These are phyloP conservation scores for Melanostigma gelatinosum DNA, from an alignment of 2,113 vertebrate genomes.

Conservation along the genomic window DNA sequence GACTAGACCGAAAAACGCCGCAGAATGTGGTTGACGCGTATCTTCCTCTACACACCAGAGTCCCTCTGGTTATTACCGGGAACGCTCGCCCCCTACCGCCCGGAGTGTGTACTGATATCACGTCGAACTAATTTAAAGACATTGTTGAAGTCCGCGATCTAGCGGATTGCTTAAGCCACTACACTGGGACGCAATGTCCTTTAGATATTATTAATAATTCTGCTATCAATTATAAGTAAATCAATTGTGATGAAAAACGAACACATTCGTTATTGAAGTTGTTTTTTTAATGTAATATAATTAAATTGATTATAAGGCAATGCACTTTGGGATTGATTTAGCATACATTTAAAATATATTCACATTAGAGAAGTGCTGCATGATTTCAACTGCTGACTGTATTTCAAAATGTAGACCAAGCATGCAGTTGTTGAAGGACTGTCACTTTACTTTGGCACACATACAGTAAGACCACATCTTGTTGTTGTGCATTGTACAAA, in stretches of 20 bases:
- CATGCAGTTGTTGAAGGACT: background rate
- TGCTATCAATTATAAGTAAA: background rate
- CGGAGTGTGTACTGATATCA: background rate
- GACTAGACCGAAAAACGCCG: conserved; percentile 61
- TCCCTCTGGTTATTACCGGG: rapidly evolving
- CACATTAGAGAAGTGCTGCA: background rate
- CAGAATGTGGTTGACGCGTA: conserved; percentile 53
- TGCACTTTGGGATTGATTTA: background rate
- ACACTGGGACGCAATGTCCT: background rate
- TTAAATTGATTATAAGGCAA: background rate
- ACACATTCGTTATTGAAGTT: background rate
- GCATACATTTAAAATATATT: background rate
- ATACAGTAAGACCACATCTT: conserved; percentile 18
- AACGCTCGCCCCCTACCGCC: conserved; percentile 20
- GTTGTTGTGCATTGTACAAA: conserved; percentile 39
- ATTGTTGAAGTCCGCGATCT: background rate
- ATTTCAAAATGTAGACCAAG: conserved; percentile 24
- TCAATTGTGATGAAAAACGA: background rate
- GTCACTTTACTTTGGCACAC: conserved; percentile 51
- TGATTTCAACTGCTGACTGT: background rate
- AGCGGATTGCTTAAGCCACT: background rate
- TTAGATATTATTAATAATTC: background rate
- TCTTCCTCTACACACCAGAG: conserved; percentile 43
- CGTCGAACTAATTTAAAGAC: background rate
- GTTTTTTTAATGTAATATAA: background rate